These are phyloP conservation scores for Amazona ochrocephala DNA, from an alignment of 2,797 vertebrate species.

Conservation along the genomic window DNA sequence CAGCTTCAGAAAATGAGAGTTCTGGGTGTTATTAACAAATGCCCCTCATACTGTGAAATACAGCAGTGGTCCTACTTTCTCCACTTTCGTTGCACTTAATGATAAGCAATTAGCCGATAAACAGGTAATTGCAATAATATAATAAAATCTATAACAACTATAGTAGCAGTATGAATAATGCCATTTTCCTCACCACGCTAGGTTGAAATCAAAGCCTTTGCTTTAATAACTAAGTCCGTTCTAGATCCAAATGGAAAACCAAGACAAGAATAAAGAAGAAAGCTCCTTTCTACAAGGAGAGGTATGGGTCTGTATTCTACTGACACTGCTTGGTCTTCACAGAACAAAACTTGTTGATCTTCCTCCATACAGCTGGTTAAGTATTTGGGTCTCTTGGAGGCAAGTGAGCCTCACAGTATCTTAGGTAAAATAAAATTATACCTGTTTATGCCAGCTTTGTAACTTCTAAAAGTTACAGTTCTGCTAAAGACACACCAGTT, in stretches of 20 bases:
- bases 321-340: neutral
- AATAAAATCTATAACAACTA: neutral
- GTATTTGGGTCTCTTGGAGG: neutral
- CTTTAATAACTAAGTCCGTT: neutral
- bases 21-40: neutral
- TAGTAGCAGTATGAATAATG: neutral
- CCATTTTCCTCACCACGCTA: neutral
- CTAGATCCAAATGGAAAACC: neutral
- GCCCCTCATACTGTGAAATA: neutral
- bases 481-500: neutral
- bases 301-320: neutral
- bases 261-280: rapidly evolving
- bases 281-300: neutral
- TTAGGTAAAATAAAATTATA: neutral
- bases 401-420: neutral
- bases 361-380: neutral
- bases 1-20: neutral
- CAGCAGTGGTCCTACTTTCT: neutral
- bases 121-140: neutral
- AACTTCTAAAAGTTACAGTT: neutral
- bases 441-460: neutral
- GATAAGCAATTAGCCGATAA: neutral
- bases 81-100: neutral
- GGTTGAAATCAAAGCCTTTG: neutral
- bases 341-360: neutral